These are phyloP conservation scores for Plemyria rubiginata DNA, from an alignment of 2,888 invertebrate genomes.

Conservation along the genomic window DNA sequence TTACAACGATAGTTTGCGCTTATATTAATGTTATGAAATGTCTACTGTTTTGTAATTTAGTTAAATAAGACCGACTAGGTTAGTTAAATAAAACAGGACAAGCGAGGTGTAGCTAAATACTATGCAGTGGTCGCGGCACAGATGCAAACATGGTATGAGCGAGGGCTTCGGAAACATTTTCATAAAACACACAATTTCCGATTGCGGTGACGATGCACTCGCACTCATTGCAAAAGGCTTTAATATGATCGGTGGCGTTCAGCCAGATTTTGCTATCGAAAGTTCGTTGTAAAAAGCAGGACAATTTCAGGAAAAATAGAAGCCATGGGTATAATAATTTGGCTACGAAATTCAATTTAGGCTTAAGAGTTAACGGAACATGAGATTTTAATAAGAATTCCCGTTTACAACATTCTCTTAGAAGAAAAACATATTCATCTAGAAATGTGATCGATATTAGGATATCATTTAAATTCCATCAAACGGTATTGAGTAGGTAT, in stretches of 20 bases:
- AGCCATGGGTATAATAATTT: neutral
- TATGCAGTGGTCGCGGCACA: slow-evolving; percentile 48
- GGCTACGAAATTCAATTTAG: neutral
- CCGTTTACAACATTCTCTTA: slow-evolving; percentile 42
- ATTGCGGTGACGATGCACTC: slow-evolving; percentile 45
- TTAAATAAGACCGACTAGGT: too few species aligned
- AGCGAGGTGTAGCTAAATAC: slow-evolving; percentile 20
- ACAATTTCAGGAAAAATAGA: too few species aligned
- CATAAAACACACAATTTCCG: slow-evolving; percentile 76
- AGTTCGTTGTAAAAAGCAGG: too few species aligned
- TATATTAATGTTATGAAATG: neutral
- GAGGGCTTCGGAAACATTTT: slow-evolving; percentile 63
- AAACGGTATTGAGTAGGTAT: slow-evolving; percentile 57
- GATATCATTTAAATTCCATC: slow-evolving; percentile 51
- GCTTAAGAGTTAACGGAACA: slow-evolving; percentile 20
- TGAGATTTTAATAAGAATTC: slow-evolving; percentile 55
- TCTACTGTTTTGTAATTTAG: neutral
- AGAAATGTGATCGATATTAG: slow-evolving; percentile 42
- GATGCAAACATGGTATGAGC: slow-evolving; percentile 58
- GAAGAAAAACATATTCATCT: slow-evolving; percentile 40
- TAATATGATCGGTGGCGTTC: too few species aligned
- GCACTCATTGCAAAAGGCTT: slow-evolving; percentile 32
- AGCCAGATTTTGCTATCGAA: too few species aligned
- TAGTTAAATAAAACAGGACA: slow-evolving; percentile 12
- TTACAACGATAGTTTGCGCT: slow-evolving; percentile 2